These are phyloP conservation scores for Microctonus hyperodae DNA, from an alignment of 2,888 invertebrate species.

Conservation along the genomic window DNA sequence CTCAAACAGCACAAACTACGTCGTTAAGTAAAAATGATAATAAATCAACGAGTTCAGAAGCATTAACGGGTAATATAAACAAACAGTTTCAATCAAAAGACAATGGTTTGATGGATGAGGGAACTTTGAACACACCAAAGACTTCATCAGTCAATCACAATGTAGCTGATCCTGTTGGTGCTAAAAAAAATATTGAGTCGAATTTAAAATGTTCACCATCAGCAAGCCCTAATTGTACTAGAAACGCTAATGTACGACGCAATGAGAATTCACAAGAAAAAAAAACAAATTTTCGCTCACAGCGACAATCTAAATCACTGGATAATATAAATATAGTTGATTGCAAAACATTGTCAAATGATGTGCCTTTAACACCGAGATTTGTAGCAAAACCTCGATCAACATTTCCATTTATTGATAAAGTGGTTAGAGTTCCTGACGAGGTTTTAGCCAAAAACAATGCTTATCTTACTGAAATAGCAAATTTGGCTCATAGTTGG, in stretches of 20 bases:
- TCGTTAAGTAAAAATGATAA: not conserved
- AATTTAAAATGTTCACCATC: not conserved
- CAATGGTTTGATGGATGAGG: not conserved
- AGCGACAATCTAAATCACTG: conserved; percentile 27
- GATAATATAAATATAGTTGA: conserved; percentile 45
- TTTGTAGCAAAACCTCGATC: conserved; percentile 7
- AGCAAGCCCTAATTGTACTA: not conserved
- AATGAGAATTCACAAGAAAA: not conserved
- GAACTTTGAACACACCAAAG: not conserved
- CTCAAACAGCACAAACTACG: not conserved
- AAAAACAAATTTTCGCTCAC: not conserved
- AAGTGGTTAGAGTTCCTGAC: conserved; percentile 36
- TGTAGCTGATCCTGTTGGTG: not conserved
- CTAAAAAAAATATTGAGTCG: not conserved
- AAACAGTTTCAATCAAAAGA: conserved; percentile 14
- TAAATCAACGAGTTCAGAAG: conserved; percentile 25
- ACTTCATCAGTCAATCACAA: not conserved
- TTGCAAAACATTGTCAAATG: conserved; percentile 35
- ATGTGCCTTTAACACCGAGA: conserved; percentile 41
- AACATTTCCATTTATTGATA: not conserved
- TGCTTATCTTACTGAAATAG: conserved; percentile 45
- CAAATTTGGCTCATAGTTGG: conserved; percentile 44
- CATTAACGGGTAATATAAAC: not conserved
- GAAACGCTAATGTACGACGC: not conserved
- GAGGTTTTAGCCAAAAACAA: conserved; percentile 38